Conservation (phyloP, 2,113 vertebrate genomes). For the Maccullochella peelii region DNA sequence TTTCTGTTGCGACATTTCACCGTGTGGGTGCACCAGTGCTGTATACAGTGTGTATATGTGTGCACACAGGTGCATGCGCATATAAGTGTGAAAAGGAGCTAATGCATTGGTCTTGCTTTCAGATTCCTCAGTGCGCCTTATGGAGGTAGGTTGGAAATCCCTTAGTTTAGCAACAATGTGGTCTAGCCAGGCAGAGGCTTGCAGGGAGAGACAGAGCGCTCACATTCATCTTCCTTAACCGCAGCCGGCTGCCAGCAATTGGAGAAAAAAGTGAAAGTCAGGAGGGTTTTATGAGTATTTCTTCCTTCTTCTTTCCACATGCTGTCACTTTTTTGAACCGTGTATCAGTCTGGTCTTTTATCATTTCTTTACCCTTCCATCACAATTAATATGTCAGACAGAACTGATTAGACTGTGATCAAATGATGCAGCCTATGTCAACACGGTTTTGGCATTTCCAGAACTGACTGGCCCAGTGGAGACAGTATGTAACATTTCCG, state of each 20-base stretch:
- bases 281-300: constrained; percentile 41
- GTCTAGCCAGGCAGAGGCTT: constrained; percentile 27
- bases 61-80: constrained; percentile 13
- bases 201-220: constrained; percentile 42
- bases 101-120: constrained; percentile 63
- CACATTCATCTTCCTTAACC: constrained; percentile 71
- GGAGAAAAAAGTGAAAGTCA: constrained; percentile 58
- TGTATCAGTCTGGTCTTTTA: neutral
- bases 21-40: neutral
- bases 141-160: constrained; percentile 63
- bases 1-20: constrained; percentile 51
- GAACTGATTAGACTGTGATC: constrained; percentile 36
- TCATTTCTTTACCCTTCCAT: constrained; percentile 38
- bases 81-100: constrained; percentile 23
- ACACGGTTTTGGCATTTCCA: constrained; percentile 5
- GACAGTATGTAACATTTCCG: too few species aligned
- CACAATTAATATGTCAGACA: constrained; percentile 24
- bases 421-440: constrained; percentile 19
- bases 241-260: constrained; percentile 51
- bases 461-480: neutral
- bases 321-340: constrained; percentile 21
- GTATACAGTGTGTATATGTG: neutral
- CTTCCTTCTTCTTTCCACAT: constrained; percentile 30
- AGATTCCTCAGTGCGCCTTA: constrained; percentile 43
- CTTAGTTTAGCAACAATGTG: constrained; percentile 66